A percentile compares a stretch with the other conserved stretches of the same genome.
Evolutionary conservation across 30 jellyfish, hydroid and myxozoan species (phyloP).

Genomic region (Aurelia aurita): DNA sequence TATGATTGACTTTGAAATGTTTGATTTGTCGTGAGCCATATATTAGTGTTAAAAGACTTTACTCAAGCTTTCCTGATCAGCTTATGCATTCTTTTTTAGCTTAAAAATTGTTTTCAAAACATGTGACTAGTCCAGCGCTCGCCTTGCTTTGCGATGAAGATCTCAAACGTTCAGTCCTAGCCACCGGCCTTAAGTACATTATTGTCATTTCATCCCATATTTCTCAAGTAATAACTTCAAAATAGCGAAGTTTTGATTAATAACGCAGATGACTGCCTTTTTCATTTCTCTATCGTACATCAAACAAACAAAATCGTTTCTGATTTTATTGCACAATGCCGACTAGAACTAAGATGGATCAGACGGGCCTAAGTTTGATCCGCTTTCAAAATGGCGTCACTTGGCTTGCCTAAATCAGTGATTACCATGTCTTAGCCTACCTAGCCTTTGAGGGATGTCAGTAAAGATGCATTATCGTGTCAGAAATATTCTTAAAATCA

Average conservation of each 20-base stretch:
- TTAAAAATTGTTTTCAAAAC: constrained; percentile 45
- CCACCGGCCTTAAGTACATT: constrained; percentile 9
- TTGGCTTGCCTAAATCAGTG: constrained; percentile 63
- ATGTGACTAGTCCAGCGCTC: not conserved
- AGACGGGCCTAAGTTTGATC: constrained; percentile 80
- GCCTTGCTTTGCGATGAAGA: constrained; percentile 7
- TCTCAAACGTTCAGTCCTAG: constrained; percentile 20
- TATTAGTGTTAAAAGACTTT: constrained; percentile 64
- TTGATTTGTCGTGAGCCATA: constrained; percentile 69
- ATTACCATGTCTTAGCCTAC: constrained; percentile 81
- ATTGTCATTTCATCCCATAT: not conserved
- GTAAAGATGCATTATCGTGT: constrained; percentile 67
- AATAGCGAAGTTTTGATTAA: constrained; percentile 5
- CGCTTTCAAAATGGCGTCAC: constrained; percentile 82
- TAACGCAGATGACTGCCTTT: constrained; percentile 38
- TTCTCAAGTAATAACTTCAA: constrained; percentile 16
- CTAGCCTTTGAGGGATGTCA: constrained; percentile 55
- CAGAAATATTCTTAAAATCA: constrained; percentile 50
- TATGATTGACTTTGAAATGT: constrained; percentile 25
- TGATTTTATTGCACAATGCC: constrained; percentile 67
- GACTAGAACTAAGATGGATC: constrained; percentile 76
- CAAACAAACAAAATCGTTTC: constrained; percentile 65
- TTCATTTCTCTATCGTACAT: constrained; percentile 12
- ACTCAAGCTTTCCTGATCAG: constrained; percentile 80
- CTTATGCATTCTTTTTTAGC: constrained; percentile 46